These are phyloP conservation scores for Drosophila dunni DNA, from an alignment of 1,140 invertebrate species.

Conservation along the genomic window DNA sequence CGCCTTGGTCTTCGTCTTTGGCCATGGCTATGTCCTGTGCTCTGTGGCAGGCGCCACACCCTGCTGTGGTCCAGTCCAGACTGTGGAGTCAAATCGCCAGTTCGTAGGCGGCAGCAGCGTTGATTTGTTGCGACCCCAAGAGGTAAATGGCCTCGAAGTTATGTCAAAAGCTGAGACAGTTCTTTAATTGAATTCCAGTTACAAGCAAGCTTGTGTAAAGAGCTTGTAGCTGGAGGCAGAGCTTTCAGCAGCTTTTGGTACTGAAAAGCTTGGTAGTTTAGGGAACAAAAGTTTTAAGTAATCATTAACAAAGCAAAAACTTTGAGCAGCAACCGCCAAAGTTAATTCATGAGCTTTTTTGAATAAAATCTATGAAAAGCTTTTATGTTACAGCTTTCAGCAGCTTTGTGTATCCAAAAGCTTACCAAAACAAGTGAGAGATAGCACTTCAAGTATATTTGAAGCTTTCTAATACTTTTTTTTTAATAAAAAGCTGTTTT, in stretches of 20 bases:
- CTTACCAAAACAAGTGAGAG: too few species aligned
- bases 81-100: conserved; percentile 13
- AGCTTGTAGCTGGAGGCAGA: background rate
- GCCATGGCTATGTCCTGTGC: conserved; percentile 47
- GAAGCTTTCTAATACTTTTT: too few species aligned
- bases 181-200: conserved; percentile 71
- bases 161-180: conserved; percentile 69
- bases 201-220: background rate
- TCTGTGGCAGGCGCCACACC: conserved; percentile 71
- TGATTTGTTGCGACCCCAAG: conserved; percentile 53
- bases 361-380: background rate
- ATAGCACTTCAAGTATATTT: too few species aligned
- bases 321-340: too few species aligned
- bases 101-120: conserved; percentile 61
- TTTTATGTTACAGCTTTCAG: too few species aligned
- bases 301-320: background rate
- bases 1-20: background rate
- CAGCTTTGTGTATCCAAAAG: too few species aligned
- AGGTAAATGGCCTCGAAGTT: conserved; percentile 65
- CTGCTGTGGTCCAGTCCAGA: conserved; percentile 59
- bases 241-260: conserved; percentile 2
- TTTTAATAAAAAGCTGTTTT: too few species aligned
- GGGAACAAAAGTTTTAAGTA: background rate
- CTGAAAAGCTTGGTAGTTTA: background rate
- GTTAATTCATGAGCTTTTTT: background rate